Evolutionary conservation across 1,140 invertebrate genomes (phyloP), one percentile per base, ranked within the genome.

Genomic region (Myzus persicae): DNA sequence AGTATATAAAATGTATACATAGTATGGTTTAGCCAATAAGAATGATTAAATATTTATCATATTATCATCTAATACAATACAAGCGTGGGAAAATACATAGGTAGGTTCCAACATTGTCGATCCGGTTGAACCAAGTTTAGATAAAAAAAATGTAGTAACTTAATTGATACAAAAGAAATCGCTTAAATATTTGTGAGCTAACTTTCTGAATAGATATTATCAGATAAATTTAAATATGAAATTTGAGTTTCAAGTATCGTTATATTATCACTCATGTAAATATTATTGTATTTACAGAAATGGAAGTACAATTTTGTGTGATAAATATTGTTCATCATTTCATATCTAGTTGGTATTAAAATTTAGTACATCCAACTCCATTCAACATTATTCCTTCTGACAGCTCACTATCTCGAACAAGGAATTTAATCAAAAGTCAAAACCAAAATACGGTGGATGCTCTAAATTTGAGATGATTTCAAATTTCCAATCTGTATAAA

Each of bases 331-430:
- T 31, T 11, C 7, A 67, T 67, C 59, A 14, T 11, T 1, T 31
- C 59, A 67, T 67, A 76, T 14, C 5, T 76, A 76, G 5, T n/a
- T 6, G 31, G n/a, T 76, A 76, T 76, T 76, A n/a, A 76, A 2
- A 6, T n/a, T n/a, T 76, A 76, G 31, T 4, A 18, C 5, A 76
- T 76, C 11, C 14, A 76, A 76, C 14, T n/a, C 5, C n/a, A n/a
- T 8, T 2, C 0, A 5, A 11, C 1, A 6, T n/a, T 76, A 0
- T 4, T n/a, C 5, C 31, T n/a, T 1, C 1, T 18, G 36, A n/a
- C 48, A 4, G 0, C 48, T 5, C 24, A 51, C 48, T 51, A 51
- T 22, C 48, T 22, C 20, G 1, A 51, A 22, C 6, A 14, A 51
- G 22, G 6, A 6, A 51, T 51, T 22, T 7, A 51, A 51, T 51